Evolutionary conservation across 1,140 invertebrate genomes (phyloP).

Genomic region (Ruditapes philippinarum): DNA sequence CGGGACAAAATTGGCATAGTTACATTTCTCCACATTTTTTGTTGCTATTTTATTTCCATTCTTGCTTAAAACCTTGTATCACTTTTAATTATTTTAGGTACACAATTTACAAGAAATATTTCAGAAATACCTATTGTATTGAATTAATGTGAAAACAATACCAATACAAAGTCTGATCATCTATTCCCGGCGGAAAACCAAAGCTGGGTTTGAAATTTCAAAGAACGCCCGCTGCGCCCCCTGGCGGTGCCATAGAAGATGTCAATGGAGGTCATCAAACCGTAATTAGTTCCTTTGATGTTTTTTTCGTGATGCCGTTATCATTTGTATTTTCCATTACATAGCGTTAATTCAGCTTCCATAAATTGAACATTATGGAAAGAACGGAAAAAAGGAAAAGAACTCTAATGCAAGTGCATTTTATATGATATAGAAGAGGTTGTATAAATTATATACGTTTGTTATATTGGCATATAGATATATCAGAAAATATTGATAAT

Average conservation of each 20-base stretch:
- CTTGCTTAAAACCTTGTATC: not conserved
- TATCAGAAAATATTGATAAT: too few relatives aligned
- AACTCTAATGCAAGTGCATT: not conserved
- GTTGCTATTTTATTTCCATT: too few relatives aligned
- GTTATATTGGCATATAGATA: too few relatives aligned
- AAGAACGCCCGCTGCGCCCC: conserved; percentile 10
- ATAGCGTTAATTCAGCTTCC: conserved; percentile 39
- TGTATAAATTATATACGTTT: not conserved
- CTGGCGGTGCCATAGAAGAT: conserved; percentile 30
- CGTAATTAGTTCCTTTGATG: conserved; percentile 42
- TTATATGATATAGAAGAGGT: not conserved
- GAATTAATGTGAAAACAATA: conserved; percentile 10
- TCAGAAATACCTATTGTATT: not conserved
- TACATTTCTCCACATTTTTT: too few relatives aligned
- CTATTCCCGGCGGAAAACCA: not conserved
- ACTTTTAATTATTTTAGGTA: not conserved
- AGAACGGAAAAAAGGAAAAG: not conserved
- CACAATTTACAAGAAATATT: not conserved
- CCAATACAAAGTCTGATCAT: not conserved
- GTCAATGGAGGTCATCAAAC: conserved; percentile 48
- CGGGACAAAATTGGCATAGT: too few relatives aligned
- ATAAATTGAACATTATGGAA: conserved; percentile 47
- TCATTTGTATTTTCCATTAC: conserved; percentile 54
- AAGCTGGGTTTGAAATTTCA: conserved; percentile 38
- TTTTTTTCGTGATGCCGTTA: conserved; percentile 22